Percentiles rank a stretch among this genome's conserved stretches.
Evolutionary conservation across 2,797 vertebrate genomes (phyloP).

Genomic region (Sebastolobus altivelis): DNA sequence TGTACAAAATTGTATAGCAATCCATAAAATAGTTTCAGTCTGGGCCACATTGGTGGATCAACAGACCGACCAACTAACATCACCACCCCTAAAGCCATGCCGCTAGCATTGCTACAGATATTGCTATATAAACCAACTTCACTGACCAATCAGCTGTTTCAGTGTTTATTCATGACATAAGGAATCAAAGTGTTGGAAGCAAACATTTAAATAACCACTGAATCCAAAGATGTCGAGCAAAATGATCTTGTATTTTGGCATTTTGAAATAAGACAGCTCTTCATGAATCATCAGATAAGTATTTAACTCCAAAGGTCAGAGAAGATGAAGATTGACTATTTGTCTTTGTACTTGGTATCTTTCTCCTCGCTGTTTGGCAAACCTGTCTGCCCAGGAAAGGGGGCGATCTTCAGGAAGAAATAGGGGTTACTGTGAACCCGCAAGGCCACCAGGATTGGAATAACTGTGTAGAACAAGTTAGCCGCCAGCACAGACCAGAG

Average conservation of each 20-base stretch:
- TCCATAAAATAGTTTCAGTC: background rate
- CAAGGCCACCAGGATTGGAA: conserved; percentile 85
- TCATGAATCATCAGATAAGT: conserved; percentile 35
- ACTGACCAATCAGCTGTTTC: background rate
- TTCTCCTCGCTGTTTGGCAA: conserved; percentile 83
- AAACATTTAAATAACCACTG: conserved; percentile 45
- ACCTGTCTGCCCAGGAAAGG: conserved; percentile 70
- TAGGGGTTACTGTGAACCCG: conserved; percentile 85
- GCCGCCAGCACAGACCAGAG: conserved; percentile 82
- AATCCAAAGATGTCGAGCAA: conserved; percentile 43
- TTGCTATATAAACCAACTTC: background rate
- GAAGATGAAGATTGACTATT: conserved; percentile 48
- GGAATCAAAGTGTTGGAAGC: background rate
- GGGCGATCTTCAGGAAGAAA: conserved; percentile 85
- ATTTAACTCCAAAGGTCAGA: conserved; percentile 47
- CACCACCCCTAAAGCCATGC: background rate
- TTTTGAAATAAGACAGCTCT: conserved; percentile 48
- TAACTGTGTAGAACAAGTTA: conserved; percentile 85
- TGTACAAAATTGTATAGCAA: background rate
- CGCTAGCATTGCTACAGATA: background rate
- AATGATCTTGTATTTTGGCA: conserved; percentile 66
- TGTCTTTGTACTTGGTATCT: conserved; percentile 80
- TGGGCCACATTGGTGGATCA: background rate
- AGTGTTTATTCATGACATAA: conserved; percentile 10
- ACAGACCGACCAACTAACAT: background rate